These are phyloP conservation scores for Drosophila lacicola DNA, from an alignment of 2,888 invertebrate genomes.

Conservation along the genomic window DNA sequence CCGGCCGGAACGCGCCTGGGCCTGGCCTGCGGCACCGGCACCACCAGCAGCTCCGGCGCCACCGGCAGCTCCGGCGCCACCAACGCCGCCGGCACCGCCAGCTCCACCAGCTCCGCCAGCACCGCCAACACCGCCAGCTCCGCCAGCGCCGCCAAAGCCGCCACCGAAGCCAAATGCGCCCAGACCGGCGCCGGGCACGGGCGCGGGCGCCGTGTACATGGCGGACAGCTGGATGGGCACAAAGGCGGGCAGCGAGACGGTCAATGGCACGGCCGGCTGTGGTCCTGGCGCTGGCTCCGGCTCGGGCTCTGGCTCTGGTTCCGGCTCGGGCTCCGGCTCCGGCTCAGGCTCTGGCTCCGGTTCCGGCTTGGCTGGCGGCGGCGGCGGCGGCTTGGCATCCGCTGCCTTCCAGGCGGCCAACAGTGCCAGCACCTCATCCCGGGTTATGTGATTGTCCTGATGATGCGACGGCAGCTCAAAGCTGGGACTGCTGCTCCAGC, in stretches of 20 bases:
- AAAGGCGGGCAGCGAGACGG: constrained; percentile 83
- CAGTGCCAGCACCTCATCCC: constrained; percentile 80
- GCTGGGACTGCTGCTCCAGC: constrained; percentile 53
- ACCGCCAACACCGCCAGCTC: constrained; percentile 18
- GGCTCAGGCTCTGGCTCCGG: constrained; percentile 67
- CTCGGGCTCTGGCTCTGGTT: constrained; percentile 71
- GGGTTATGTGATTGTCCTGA: constrained; percentile 64
- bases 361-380: constrained; percentile 76
- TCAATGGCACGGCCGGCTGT: constrained; percentile 80
- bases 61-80: not conserved
- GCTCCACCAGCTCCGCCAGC: constrained; percentile 22
- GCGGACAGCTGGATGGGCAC: constrained; percentile 84
- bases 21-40: not conserved
- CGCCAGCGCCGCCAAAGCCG: constrained; percentile 17
- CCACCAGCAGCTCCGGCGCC: constrained; percentile 3
- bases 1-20: constrained; percentile 17
- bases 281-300: constrained; percentile 80
- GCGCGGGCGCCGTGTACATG: constrained; percentile 84
- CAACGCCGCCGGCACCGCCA: constrained; percentile 10
- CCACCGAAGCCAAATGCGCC: constrained; percentile 38
- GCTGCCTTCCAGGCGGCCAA: constrained; percentile 78
- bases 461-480: constrained; percentile 49
- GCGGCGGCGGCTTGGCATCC: constrained; percentile 66
- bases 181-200: constrained; percentile 54
- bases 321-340: constrained; percentile 76